Evolutionary conservation across 2,113 vertebrate genomes (phyloP).

Genomic region (Patagioenas fasciata): DNA sequence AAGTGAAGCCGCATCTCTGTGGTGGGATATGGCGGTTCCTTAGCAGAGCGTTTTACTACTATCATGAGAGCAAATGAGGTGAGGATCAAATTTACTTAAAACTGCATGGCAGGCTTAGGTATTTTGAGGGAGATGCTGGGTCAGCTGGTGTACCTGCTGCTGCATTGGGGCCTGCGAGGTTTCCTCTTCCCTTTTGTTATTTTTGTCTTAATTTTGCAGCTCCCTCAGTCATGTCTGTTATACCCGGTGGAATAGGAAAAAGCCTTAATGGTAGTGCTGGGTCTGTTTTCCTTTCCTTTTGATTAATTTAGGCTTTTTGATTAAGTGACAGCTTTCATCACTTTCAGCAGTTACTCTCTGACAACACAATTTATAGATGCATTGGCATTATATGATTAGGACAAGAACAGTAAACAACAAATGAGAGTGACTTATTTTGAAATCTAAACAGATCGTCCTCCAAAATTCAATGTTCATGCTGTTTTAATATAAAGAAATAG

Average conservation of each 20-base stretch:
- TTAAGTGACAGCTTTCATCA: slow-evolving; percentile 74
- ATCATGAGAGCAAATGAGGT: neutral
- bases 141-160: fast-evolving
- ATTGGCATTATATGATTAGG: slow-evolving; percentile 63
- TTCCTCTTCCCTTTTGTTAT: neutral
- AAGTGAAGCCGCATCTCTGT: neutral
- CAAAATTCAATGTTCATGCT: neutral
- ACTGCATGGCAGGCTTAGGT: neutral
- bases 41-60: neutral
- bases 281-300: slow-evolving; percentile 21
- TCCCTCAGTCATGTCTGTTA: neutral
- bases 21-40: neutral
- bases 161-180: neutral
- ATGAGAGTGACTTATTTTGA: slow-evolving; percentile 20
- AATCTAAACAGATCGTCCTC: slow-evolving; percentile 12
- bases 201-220: neutral
- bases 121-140: neutral
- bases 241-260: neutral
- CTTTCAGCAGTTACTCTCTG: slow-evolving; percentile 54
- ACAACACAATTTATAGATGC: slow-evolving; percentile 72
- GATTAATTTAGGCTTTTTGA: slow-evolving; percentile 69
- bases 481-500: neutral
- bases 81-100: neutral
- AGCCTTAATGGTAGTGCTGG: neutral
- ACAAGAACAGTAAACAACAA: slow-evolving; percentile 66